A percentile compares a stretch with the other conserved stretches of the same genome.
phyloP scores from a whole-genome alignment of 1,140 invertebrate species.

The Orius insidiosus region DNA sequence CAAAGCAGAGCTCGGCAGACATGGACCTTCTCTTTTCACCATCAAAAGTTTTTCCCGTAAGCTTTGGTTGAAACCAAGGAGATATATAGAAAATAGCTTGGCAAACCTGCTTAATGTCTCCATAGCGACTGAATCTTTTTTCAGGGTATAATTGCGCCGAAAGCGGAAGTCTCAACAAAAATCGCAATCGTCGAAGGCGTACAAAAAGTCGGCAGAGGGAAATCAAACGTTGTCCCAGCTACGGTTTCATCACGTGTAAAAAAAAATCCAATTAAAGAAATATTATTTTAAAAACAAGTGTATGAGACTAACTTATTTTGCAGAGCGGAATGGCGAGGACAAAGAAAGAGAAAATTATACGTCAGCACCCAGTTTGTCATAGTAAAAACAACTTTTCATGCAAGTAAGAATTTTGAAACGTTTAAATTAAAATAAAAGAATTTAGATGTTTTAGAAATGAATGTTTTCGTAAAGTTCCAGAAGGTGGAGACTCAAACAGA shows the following conservation, averaged over 20 bases:
- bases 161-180: conserved; percentile 36
- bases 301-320: too few relatives aligned
- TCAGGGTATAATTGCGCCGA: conserved; percentile 38
- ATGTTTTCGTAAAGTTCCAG: too few relatives aligned
- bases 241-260: conserved; percentile 14
- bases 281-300: too few relatives aligned
- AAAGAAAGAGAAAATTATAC: conserved; percentile 3
- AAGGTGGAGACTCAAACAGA: too few relatives aligned
- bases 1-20: not conserved
- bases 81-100: too few relatives aligned
- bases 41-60: conserved; percentile 1
- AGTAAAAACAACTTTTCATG: conserved; percentile 1
- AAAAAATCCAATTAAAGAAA: not conserved
- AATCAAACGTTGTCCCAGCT: conserved; percentile 9
- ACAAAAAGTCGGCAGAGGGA: conserved; percentile 14
- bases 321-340: not conserved
- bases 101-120: not conserved
- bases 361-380: conserved; percentile 9
- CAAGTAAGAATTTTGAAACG: not conserved
- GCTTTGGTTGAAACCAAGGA: not conserved
- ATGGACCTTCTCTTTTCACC: conserved; percentile 1
- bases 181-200: conserved; percentile 33
- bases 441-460: not conserved
- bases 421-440: conserved; percentile 1
- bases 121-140: conserved; percentile 16